Conservation (phyloP, 2,113 vertebrate genomes). For the Archilochus colubris region DNA sequence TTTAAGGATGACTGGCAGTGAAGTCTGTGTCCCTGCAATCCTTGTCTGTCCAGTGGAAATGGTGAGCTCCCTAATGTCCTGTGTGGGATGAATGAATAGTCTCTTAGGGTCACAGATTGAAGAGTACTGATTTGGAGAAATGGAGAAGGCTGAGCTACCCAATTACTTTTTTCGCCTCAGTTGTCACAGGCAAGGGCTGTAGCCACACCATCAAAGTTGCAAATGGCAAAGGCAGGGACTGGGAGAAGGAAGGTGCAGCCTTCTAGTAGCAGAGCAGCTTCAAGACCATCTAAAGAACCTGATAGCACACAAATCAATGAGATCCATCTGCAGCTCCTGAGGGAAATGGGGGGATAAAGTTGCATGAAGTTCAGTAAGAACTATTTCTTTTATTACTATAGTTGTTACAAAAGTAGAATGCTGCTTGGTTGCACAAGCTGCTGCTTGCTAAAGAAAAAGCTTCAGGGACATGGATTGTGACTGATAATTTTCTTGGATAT, state of each 20-base stretch:
- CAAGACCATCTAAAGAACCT: no score
- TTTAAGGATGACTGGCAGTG: neutral
- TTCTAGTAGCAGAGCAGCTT: no score
- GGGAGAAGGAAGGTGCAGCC: no score
- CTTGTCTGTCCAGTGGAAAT: neutral
- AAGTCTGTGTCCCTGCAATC: neutral
- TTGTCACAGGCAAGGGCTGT: no score
- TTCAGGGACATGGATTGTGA: slow-evolving; percentile 7
- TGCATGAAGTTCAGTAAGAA: neutral
- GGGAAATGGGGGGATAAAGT: no score
- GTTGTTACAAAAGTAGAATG: neutral
- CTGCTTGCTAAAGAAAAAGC: slow-evolving; percentile 32
- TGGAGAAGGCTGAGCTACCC: no score
- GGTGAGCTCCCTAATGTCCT: neutral
- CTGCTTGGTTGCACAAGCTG: slow-evolving; percentile 20
- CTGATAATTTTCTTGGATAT: slow-evolving; percentile 38
- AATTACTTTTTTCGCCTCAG: no score
- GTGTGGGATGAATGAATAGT: neutral
- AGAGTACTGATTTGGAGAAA: neutral
- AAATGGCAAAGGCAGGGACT: no score
- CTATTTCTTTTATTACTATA: neutral
- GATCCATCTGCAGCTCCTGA: no score
- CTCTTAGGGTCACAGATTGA: neutral
- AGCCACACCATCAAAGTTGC: no score
- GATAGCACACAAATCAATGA: no score